These are phyloP conservation scores for Acipenser transmontanus DNA, from an alignment of 2,797 vertebrate genomes.

Conservation along the genomic window DNA sequence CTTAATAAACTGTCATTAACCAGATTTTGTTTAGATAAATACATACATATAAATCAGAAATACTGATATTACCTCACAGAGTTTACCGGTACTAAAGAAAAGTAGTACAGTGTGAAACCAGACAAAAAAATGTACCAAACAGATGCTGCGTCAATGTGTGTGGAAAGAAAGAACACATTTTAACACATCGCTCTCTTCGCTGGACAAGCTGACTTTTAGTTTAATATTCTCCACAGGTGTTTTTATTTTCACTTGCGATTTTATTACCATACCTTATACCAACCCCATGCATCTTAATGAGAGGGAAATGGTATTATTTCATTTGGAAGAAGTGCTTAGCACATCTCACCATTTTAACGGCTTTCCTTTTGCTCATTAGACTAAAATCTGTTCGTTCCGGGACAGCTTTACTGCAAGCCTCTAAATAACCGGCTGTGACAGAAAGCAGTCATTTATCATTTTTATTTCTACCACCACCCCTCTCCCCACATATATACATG, in stretches of 20 bases:
- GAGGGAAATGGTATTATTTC: conserved; percentile 67
- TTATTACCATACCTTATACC: conserved; percentile 65
- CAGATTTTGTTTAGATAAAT: too few relatives aligned
- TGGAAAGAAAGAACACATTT: too few relatives aligned
- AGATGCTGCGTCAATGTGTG: too few relatives aligned
- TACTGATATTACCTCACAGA: too few relatives aligned
- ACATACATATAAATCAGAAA: too few relatives aligned
- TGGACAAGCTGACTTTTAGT: conserved; percentile 28
- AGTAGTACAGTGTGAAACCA: too few relatives aligned
- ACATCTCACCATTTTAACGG: conserved; percentile 66
- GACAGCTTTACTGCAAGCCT: conserved; percentile 68
- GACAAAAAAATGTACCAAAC: too few relatives aligned
- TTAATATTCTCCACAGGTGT: conserved; percentile 47
- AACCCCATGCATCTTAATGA: conserved; percentile 68
- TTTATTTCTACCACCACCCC: conserved; percentile 60
- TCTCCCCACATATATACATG: conserved; percentile 24
- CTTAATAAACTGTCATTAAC: too few relatives aligned
- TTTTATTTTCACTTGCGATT: conserved; percentile 42
- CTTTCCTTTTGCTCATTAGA: conserved; percentile 74
- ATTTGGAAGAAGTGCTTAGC: conserved; percentile 72
- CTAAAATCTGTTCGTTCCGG: conserved; percentile 73
- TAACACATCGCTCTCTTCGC: too few relatives aligned
- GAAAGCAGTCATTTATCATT: conserved; percentile 71
- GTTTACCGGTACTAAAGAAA: too few relatives aligned
- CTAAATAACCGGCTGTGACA: conserved; percentile 72